A percentile compares a stretch with the other conserved stretches of the same genome.
Conservation (phyloP, 2,888 invertebrate species). For the Bibio marci region DNA sequence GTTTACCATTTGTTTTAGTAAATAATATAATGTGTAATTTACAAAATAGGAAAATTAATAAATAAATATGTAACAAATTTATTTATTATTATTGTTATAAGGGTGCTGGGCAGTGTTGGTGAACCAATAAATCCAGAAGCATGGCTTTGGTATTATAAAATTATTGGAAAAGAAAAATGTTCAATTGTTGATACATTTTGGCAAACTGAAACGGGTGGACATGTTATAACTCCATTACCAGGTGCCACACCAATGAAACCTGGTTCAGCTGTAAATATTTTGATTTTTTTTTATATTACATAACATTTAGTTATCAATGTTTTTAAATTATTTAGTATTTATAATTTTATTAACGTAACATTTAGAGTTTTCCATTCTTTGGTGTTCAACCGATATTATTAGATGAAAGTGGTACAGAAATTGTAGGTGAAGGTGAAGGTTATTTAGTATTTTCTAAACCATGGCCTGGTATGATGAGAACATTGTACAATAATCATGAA, state of each 20-base stretch:
- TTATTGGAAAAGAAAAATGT: conserved; percentile 65
- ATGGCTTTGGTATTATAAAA: conserved; percentile 87
- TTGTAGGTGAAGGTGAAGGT: conserved; percentile 82
- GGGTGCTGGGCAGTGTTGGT: conserved; percentile 90
- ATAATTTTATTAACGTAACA: conserved; percentile 14
- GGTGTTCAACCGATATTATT: conserved; percentile 81
- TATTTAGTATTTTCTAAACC: conserved; percentile 86
- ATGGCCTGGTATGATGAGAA: conserved; percentile 98
- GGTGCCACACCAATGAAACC: conserved; percentile 96
- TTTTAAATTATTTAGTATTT: too few species aligned
- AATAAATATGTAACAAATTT: conserved; percentile 9
- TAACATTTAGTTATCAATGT: neutral
- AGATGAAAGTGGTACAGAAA: conserved; percentile 70
- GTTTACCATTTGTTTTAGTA: neutral
- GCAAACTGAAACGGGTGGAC: conserved; percentile 99
- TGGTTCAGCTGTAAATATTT: conserved; percentile 77
- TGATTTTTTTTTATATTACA: neutral
- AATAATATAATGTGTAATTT: neutral
- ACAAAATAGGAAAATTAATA: neutral
- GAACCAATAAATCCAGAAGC: conserved; percentile 99
- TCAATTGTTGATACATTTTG: conserved; percentile 97
- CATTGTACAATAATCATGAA: conserved; percentile 79
- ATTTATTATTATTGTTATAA: conserved; percentile 13
- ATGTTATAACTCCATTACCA: conserved; percentile 88
- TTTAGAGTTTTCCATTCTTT: conserved; percentile 88